These are phyloP conservation scores for Lepus townsendii DNA, from an alignment of 2,797 vertebrate species.

Conservation along the genomic window DNA sequence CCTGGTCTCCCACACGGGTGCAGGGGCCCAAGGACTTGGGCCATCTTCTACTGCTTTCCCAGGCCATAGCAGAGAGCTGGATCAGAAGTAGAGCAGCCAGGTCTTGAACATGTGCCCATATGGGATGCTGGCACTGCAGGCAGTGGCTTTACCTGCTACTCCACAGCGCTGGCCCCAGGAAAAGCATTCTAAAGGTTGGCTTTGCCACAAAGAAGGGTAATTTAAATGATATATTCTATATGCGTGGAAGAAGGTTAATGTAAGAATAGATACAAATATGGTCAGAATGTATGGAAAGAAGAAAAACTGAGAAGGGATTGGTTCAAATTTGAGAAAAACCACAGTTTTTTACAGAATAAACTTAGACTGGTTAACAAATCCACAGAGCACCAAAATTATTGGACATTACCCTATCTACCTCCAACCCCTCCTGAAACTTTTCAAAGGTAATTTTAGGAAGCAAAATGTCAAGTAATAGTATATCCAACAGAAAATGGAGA, in stretches of 20 bases:
- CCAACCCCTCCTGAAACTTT: background rate
- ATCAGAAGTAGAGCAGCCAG: too few relatives aligned
- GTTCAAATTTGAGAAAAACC: background rate
- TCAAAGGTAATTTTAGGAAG: conserved; percentile 17
- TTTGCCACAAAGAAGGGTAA: background rate
- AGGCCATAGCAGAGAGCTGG: too few relatives aligned
- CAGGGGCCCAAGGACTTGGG: too few relatives aligned
- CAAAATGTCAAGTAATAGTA: background rate
- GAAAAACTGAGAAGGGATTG: background rate
- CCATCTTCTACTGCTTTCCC: too few relatives aligned
- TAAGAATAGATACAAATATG: background rate
- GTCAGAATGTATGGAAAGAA: background rate
- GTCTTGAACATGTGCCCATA: too few relatives aligned
- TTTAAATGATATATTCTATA: conserved; percentile 36
- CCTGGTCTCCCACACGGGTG: too few relatives aligned
- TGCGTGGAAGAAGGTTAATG: background rate
- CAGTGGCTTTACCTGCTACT: too few relatives aligned
- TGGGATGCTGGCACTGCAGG: too few relatives aligned
- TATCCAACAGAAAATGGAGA: background rate
- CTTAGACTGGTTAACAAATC: background rate
- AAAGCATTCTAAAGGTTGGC: background rate
- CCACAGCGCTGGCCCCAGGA: background rate
- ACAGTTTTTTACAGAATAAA: background rate
- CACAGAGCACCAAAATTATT: background rate
- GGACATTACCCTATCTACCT: background rate